Conservation (phyloP, 2,113 vertebrate species). For the Catharus bicknelli region DNA sequence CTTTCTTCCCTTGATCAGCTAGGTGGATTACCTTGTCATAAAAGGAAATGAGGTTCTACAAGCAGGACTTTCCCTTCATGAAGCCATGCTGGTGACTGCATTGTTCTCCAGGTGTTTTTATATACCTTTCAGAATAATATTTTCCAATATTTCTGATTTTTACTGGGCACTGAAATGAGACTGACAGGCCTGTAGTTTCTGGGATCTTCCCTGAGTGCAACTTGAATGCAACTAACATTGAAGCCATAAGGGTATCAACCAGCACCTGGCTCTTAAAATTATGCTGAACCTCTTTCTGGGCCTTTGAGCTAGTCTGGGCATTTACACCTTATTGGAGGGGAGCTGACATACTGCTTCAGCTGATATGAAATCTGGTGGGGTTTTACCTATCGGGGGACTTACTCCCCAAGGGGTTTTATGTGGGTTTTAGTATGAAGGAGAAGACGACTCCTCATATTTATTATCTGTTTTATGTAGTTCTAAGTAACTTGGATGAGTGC, state of each 20-base stretch:
- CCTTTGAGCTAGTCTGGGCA: not conserved
- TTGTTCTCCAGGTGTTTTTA: not conserved
- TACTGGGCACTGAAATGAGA: not conserved
- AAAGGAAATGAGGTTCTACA: not conserved
- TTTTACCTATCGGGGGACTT: not conserved
- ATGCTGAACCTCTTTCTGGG: not conserved
- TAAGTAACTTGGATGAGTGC: not conserved
- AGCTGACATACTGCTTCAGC: not conserved
- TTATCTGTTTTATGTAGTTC: not conserved
- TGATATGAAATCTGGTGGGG: not conserved
- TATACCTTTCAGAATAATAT: not conserved
- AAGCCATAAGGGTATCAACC: constrained; percentile 73
- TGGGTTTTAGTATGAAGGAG: not conserved
- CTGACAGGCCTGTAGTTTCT: not conserved
- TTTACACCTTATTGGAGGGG: not conserved
- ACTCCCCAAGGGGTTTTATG: accelerated
- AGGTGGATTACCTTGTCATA: not conserved
- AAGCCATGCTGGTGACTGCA: not conserved
- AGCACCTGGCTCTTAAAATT: constrained; percentile 38
- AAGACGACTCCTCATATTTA: not conserved
- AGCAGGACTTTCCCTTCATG: not conserved
- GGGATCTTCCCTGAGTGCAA: not conserved
- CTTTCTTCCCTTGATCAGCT: not conserved
- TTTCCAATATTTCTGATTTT: not conserved
- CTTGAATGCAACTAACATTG: constrained; percentile 59